Evolutionary conservation across 2,113 vertebrate species (phyloP), one percentile per base, ranked within the genome.

Genomic region (Gambusia holbrooki): DNA sequence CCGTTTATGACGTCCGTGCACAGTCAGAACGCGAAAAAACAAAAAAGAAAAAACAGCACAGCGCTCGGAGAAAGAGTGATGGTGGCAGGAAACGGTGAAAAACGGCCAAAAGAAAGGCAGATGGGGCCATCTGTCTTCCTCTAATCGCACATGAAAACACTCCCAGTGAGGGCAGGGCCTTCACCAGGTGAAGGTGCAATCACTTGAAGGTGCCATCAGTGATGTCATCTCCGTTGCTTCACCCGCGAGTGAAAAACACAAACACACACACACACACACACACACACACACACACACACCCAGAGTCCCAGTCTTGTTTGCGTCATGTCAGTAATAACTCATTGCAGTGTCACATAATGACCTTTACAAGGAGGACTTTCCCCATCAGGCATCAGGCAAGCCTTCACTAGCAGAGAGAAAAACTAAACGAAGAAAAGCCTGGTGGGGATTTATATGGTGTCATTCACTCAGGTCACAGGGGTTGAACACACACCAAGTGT

Each of bases 281-380:
- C 35, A 17, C 15, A 10, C 1, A 5, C 48, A 80, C 60, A 61
- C 68, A 35, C 37, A 10, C 1, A 5, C 48, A 80, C 60, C 51
- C 68, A 35, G 32, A 17, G 30, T 32, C 69, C 30, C 45, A 5
- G 33, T n/a, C n/a, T 25, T 9, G 4, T 29, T 66, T 85, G 79
- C 74, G 70, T 88, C 90, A 87, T 29, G 4, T 25, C 64, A 35
- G 76, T 29, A 71, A 79, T 83, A 68, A 84, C 51, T 88, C 66
- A 79, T 66, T 9, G 4, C 15, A 77, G 60, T 63, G 72, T 73
- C 66, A 69, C 5, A 19, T 28, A 45, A 5, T 60, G 80, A 78
- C 84, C 89, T 87, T 70, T 42, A 2, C 33, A 32, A 42, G 79
- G 0, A 77, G 72, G 74, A 68, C 77, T 78, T 80, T 62, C 72